Percentiles rank a stretch among this genome's conserved stretches.
Conservation (phyloP, 1,140 invertebrate species). For the Rhopalosiphum padi region DNA sequence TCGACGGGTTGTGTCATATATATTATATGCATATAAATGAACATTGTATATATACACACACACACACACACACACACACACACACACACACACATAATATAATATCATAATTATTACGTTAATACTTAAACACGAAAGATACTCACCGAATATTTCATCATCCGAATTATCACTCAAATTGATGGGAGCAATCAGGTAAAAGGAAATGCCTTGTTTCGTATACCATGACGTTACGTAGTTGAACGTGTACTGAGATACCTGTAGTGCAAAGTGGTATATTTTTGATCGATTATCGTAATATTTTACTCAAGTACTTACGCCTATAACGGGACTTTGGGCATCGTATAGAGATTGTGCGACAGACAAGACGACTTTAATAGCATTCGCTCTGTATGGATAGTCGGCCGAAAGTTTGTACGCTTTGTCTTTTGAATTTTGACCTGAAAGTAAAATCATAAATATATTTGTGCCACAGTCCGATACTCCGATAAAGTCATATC, state of each 20-base stretch:
- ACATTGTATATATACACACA: too few relatives aligned
- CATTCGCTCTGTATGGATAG: neutral
- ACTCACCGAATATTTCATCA: neutral
- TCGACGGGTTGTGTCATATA: neutral
- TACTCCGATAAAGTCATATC: neutral
- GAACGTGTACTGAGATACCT: neutral
- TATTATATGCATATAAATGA: neutral
- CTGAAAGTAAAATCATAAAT: neutral
- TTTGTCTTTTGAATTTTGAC: conserved; percentile 18
- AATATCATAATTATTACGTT: neutral
- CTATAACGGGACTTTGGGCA: neutral
- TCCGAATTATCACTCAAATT: neutral
- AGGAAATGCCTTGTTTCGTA: neutral
- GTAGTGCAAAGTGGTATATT: neutral
- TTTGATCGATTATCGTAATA: neutral
- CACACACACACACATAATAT: neutral
- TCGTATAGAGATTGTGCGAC: neutral
- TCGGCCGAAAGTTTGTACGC: conserved; percentile 15
- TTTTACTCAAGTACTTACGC: neutral
- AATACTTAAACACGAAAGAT: neutral
- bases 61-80: neutral
- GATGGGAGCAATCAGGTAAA: conserved; percentile 22
- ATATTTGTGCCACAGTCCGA: neutral
- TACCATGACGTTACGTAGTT: neutral
- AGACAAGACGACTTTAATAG: neutral